Conservation (phyloP, 1,140 invertebrate genomes). For the Aphelenchoides avenae region DNA sequence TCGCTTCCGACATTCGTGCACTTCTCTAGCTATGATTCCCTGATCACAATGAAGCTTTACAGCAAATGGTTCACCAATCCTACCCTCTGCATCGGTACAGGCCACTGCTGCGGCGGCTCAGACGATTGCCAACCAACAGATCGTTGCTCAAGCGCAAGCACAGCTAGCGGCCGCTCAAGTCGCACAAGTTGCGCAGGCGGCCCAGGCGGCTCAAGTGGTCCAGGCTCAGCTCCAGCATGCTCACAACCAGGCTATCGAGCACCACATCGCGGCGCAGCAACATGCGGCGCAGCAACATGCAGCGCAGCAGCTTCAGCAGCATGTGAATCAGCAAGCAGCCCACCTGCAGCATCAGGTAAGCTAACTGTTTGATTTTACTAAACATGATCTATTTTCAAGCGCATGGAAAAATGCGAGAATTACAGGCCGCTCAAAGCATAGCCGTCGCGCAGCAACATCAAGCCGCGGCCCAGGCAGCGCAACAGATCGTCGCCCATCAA, state of each 20-base stretch:
- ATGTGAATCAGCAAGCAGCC: slow-evolving; percentile 12
- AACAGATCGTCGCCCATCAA: slow-evolving; percentile 28
- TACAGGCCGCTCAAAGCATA: slow-evolving; percentile 25
- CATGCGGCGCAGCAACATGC: background rate
- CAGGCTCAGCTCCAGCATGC: slow-evolving; percentile 35
- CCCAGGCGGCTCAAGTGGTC: slow-evolving; percentile 32
- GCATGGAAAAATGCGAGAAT: background rate
- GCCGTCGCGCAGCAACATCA: slow-evolving; percentile 28
- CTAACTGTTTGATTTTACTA: too few relatives aligned
- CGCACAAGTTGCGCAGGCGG: slow-evolving; percentile 18
- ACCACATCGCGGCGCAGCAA: slow-evolving; percentile 16
- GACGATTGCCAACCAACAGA: slow-evolving; percentile 16
- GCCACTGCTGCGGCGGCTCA: slow-evolving; percentile 1
- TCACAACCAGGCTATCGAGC: slow-evolving; percentile 11
- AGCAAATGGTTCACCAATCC: too few relatives aligned
- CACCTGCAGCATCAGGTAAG: background rate
- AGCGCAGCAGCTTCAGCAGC: background rate
- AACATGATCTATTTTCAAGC: too few relatives aligned
- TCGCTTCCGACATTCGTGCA: too few relatives aligned
- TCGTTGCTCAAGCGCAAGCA: slow-evolving; percentile 19
- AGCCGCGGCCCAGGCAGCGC: slow-evolving; percentile 15
- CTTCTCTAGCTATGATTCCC: too few relatives aligned
- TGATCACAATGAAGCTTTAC: too few relatives aligned
- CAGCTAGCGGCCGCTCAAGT: slow-evolving; percentile 31
- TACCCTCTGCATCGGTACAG: background rate